Base-by-base conservation (phyloP, 35 echinoderm and acorn worm species). In the Apostichopus japonicus region DNA sequence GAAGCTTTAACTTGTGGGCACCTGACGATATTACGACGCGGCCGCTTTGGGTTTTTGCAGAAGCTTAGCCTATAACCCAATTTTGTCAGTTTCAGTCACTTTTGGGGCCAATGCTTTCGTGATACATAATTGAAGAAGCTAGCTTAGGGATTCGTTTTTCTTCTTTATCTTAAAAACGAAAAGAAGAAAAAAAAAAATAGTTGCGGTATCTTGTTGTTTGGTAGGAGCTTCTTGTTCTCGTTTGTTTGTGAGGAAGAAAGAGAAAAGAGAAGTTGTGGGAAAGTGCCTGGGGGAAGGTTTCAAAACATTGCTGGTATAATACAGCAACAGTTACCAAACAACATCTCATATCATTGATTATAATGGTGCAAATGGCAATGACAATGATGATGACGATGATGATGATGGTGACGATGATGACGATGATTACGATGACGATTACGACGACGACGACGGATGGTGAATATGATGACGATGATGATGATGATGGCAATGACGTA, bases 31-130 rank as follows among this genome's bases (percentile, higher is more conserved):
- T 75, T 75, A 75, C 71, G 71, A 15, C 55, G 56, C 81, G 81
- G 24, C 23, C 54, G 51, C 55, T 84, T 58, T 84, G 53, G 81
- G 81, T 75, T 75, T 75, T 61, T 75, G 7, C 6, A 75, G 22
- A 75, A 23, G 71, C 71, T 75, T 75, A 75, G 71, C 71, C 71
- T 75, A 75, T 75, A 75, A 75, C 71, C 71, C 56, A 84, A 55
- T 84, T 84, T 80, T 84, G 16, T 84, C 23, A 58, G 54, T 57
- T 84, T 19, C 54, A 84, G 54, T 84, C 81, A 57, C 81, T 23
- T 84, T 84, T 84, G 81, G 55, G 81, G 81, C 81, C 81, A 84
- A 84, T 84, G 81, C 56, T 58, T 44, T 84, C 54, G 56, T 57
- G 54, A 84, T 54, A 22, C 56, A 84, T 57, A 84, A 84, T 59